Evolutionary conservation across 2,797 vertebrate species (phyloP), one percentile per base, ranked within the genome.

Genomic region (Halcyon leucocephala): DNA sequence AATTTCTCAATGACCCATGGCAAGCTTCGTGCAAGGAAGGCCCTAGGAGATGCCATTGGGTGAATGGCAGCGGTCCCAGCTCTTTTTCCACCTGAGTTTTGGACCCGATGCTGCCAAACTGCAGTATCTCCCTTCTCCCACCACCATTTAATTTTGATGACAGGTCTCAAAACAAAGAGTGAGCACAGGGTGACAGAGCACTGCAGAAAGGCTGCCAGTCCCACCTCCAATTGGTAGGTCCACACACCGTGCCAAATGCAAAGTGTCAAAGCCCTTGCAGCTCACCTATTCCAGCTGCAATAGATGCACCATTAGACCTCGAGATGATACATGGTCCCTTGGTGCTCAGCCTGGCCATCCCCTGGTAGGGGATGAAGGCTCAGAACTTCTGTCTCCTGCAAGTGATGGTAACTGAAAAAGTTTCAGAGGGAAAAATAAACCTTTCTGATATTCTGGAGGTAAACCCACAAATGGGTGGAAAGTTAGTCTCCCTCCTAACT

Each of bases 181-280:
- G 1, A 73, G 85, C 20, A 26, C 12, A 21, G 65, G 12, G 54
- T 42, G 42, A n/a, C 42, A 31, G 29, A 46, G 62, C 4, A 1
- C 71, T 44, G 25, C 9, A 3, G 46, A 65, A 39, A 79, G 37
- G 49, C 55, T 91, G 28, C n/a, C 52, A 15, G 4, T 21, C 60
- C 65, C 60, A 48, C 55, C 85, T 84, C n/a, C 11, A 51, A 44
- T 0, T 9, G 49, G 26, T 5, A 60, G 28, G 5, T 65, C 64
- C 44, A 19, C 0, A 0, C 21, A 52, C 20, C 1, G 0, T 2
- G 29, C 12, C 24, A 39, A 69, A 74, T 15, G 28, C n/a, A 19
- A 17, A 52, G 20, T 2, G 0, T 0, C 1, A 1, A 57, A 85
- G 58, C 15, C 33, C 80, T 58, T 2, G 0, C 42, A 67, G 61